phyloP scores from a whole-genome alignment of 2,797 vertebrate species.

The Manis javanica region DNA sequence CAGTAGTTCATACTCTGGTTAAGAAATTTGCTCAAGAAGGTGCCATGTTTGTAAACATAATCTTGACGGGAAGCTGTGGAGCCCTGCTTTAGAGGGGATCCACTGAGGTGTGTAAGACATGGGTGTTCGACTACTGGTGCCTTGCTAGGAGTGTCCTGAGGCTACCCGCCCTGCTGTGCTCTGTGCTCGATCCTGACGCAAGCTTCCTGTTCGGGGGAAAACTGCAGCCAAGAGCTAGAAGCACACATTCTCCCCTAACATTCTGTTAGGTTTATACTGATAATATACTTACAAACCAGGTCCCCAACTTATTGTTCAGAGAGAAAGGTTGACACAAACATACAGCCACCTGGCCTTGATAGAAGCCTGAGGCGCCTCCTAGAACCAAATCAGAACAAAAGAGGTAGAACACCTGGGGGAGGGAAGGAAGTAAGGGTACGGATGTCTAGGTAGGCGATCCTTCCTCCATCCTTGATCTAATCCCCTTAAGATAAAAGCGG shows the following conservation, averaged over 20 bases:
- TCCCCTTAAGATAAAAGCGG: neutral
- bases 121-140: neutral
- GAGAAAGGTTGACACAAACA: neutral
- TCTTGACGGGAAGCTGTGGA: neutral
- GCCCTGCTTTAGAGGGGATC: neutral
- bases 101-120: rapidly evolving
- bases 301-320: neutral
- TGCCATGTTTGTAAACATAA: neutral
- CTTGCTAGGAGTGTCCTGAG: neutral
- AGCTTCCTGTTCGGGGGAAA: neutral
- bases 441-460: neutral
- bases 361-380: neutral
- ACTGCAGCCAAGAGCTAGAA: rapidly evolving
- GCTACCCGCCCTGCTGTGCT: rapidly evolving
- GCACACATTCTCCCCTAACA: no score
- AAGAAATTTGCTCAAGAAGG: neutral
- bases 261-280: neutral
- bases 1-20: neutral
- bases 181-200: rapidly evolving
- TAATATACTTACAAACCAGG: neutral
- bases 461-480: neutral
- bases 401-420: neutral
- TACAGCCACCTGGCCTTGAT: neutral
- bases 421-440: neutral
- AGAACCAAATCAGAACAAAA: neutral